phyloP scores from a whole-genome alignment of 35 echinoderm and acorn worm species.

The Strongylocentrotus purpuratus region DNA sequence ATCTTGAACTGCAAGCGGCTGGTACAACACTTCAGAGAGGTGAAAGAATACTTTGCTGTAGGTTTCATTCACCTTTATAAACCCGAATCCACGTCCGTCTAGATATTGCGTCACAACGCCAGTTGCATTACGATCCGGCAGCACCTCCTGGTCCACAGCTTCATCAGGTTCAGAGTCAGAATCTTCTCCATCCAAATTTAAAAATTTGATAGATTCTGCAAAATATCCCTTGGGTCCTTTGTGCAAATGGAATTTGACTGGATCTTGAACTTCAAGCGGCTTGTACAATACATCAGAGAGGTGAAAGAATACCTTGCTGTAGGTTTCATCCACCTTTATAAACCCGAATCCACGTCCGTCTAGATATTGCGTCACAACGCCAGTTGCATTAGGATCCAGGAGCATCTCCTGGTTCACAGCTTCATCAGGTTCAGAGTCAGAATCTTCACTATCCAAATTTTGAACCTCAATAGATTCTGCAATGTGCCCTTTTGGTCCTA shows the following conservation, averaged over 20 bases:
- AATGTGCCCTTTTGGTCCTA: neutral
- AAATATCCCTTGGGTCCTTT: neutral
- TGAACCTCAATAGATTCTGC: neutral
- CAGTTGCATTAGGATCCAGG: too few species aligned
- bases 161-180: neutral
- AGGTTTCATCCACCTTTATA: too few species aligned
- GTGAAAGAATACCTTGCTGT: neutral
- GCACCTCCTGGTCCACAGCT: too few species aligned
- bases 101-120: neutral
- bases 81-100: neutral
- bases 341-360: too few species aligned
- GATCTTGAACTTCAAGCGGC: neutral
- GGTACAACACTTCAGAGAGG: neutral
- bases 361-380: too few species aligned
- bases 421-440: too few species aligned
- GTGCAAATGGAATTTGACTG: neutral
- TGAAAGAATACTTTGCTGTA: neutral
- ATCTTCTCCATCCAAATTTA: neutral
- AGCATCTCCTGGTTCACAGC: too few species aligned
- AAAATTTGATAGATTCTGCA: neutral
- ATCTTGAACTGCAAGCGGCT: neutral
- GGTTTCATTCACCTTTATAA: neutral
- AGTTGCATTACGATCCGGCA: too few species aligned
- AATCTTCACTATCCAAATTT: too few species aligned
- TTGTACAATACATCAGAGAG: neutral